phyloP scores from a whole-genome alignment of 2,797 vertebrate genomes.

The Rhadinocentrus ornatus region DNA sequence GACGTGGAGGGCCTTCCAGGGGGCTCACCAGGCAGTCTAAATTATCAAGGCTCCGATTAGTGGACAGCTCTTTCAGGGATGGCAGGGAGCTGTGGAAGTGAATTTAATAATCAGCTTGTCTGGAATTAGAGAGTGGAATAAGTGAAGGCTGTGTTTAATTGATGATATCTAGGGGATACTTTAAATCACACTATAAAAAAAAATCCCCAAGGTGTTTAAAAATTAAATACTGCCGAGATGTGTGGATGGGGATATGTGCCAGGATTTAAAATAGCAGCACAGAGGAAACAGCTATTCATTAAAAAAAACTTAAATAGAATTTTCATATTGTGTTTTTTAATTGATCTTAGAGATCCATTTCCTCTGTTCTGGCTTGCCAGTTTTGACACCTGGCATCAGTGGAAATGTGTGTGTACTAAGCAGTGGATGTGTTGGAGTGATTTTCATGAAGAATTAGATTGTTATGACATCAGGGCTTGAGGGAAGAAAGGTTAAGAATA shows the following conservation, averaged over 20 bases:
- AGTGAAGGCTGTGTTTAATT: conserved; percentile 51
- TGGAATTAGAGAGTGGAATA: conserved; percentile 38
- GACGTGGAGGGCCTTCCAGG: conserved; percentile 86
- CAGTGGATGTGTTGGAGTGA: conserved; percentile 46
- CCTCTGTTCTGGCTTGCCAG: conserved; percentile 63
- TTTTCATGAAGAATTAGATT: conserved; percentile 60
- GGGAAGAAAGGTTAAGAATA: conserved; percentile 36
- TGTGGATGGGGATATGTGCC: conserved; percentile 45
- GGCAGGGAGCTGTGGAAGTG: conserved; percentile 78
- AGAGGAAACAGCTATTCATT: conserved; percentile 63
- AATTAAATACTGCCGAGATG: conserved; percentile 58
- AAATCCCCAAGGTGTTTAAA: conserved; percentile 55
- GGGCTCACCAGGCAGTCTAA: conserved; percentile 93
- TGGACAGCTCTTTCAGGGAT: conserved; percentile 82
- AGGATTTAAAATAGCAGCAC: conserved; percentile 60
- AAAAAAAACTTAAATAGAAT: conserved; percentile 22
- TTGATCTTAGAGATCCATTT: conserved; percentile 36
- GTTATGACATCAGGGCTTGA: conserved; percentile 55
- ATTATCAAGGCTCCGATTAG: conserved; percentile 93
- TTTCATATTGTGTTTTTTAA: conserved; percentile 16
- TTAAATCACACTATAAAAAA: conserved; percentile 47
- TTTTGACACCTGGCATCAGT: conserved; percentile 42
- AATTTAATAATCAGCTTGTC: conserved; percentile 45
- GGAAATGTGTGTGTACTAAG: conserved; percentile 52
- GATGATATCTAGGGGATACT: conserved; percentile 56